Conservation (phyloP, 2,888 invertebrate genomes). For the Athrips mouffetella region DNA sequence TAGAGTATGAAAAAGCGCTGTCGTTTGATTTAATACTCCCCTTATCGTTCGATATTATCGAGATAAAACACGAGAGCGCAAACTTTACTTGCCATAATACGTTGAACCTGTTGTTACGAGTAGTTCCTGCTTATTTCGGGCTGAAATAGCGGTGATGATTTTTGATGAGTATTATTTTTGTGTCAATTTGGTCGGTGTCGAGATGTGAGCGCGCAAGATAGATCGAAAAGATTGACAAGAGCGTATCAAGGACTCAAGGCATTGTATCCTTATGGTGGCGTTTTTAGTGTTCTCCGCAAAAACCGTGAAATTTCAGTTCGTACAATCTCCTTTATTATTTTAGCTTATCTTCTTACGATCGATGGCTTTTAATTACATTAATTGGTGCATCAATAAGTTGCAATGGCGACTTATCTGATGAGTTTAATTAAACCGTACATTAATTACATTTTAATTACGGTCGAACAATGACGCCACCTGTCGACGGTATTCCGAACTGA, state of each 20-base stretch:
- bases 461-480: constrained; percentile 65
- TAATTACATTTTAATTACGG: constrained; percentile 73
- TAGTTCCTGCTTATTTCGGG: constrained; percentile 4
- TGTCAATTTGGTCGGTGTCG: too few relatives aligned
- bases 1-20: constrained; percentile 58
- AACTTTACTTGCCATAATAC: too few relatives aligned
- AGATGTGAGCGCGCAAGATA: too few relatives aligned
- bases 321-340: constrained; percentile 31
- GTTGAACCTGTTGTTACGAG: too few relatives aligned
- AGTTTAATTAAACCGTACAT: constrained; percentile 63
- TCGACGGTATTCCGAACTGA: constrained; percentile 59
- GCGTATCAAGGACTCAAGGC: not conserved
- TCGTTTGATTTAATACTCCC: constrained; percentile 63
- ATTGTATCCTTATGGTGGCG: not conserved
- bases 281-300: constrained; percentile 11
- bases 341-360: constrained; percentile 28
- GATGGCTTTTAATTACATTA: constrained; percentile 53
- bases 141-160: constrained; percentile 19
- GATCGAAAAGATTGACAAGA: too few relatives aligned
- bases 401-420: constrained; percentile 57
- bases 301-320: constrained; percentile 11
- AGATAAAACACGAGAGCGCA: constrained; percentile 39
- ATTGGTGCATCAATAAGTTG: constrained; percentile 65
- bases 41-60: constrained; percentile 50
- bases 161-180: constrained; percentile 24